Percentiles rank a stretch among this genome's conserved stretches.
phyloP scores from a whole-genome alignment of 2,113 vertebrate species.

The Embiotoca jacksoni region DNA sequence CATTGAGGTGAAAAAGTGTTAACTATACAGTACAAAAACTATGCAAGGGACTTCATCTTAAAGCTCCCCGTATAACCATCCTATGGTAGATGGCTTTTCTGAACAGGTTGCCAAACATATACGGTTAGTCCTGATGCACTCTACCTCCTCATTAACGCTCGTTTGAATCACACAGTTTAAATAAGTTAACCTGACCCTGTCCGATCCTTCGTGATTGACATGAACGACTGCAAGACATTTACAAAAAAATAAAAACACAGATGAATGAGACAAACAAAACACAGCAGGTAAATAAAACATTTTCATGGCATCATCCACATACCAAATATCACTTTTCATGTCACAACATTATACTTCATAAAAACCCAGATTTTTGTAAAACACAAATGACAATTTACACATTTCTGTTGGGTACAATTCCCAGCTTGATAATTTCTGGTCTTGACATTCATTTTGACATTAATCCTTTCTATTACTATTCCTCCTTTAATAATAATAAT shows the following conservation, averaged over 20 bases:
- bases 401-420: conserved; percentile 23
- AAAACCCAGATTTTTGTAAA: conserved; percentile 46
- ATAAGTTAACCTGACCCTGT: conserved; percentile 4
- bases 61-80: conserved; percentile 24
- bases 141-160: conserved; percentile 3
- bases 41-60: conserved; percentile 28
- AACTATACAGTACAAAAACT: conserved; percentile 67
- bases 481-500: conserved; percentile 37
- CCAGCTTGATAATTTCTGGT: conserved; percentile 13
- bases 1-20: conserved; percentile 49
- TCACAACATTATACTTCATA: conserved; percentile 60
- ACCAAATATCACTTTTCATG: conserved; percentile 41
- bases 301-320: conserved; percentile 32
- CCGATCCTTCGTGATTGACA: conserved; percentile 20
- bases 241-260: conserved; percentile 17
- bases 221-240: conserved; percentile 7
- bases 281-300: conserved; percentile 63
- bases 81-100: neutral
- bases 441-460: conserved; percentile 39
- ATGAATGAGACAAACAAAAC: conserved; percentile 53
- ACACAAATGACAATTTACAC: conserved; percentile 44
- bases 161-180: conserved; percentile 41
- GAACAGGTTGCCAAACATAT: conserved; percentile 26
- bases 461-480: conserved; percentile 37
- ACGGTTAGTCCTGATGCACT: conserved; percentile 10